Percentiles rank a stretch among this genome's conserved stretches.
Conservation (phyloP, 2,888 invertebrate genomes). For the Glaucopsyche alexis region DNA sequence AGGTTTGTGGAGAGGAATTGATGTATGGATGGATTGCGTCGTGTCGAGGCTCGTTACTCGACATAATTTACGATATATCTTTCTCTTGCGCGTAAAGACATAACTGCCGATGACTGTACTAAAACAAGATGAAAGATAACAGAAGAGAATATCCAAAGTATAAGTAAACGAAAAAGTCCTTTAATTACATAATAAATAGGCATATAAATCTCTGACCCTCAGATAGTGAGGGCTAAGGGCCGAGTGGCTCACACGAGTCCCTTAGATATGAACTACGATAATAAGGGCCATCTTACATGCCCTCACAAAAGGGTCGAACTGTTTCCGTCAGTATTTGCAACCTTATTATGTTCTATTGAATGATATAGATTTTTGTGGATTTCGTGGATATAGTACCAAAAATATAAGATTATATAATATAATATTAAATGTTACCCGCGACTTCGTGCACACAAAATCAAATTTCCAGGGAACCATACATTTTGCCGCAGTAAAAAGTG, state of each 20-base stretch:
- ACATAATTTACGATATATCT: no score
- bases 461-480: no score
- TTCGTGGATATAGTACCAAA: neutral
- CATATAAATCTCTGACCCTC: slow-evolving; percentile 13
- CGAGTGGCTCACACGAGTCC: neutral
- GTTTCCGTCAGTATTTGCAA: neutral
- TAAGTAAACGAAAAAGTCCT: slow-evolving; percentile 14
- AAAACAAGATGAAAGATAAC: slow-evolving; percentile 6
- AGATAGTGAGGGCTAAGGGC: slow-evolving; percentile 3
- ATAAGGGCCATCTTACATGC: slow-evolving; percentile 13
- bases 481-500: no score
- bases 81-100: neutral
- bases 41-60: no score
- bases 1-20: no score
- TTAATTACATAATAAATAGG: slow-evolving; percentile 19
- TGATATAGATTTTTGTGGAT: slow-evolving; percentile 1
- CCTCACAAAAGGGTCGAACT: neutral
- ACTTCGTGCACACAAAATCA: no score
- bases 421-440: no score
- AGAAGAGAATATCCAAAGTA: neutral
- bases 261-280: slow-evolving; percentile 20
- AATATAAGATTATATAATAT: no score
- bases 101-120: neutral
- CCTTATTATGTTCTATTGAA: slow-evolving; percentile 6
- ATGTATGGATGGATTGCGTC: no score